These are phyloP conservation scores for Leucophenga varia DNA, from an alignment of 1,140 invertebrate species.

Conservation along the genomic window DNA sequence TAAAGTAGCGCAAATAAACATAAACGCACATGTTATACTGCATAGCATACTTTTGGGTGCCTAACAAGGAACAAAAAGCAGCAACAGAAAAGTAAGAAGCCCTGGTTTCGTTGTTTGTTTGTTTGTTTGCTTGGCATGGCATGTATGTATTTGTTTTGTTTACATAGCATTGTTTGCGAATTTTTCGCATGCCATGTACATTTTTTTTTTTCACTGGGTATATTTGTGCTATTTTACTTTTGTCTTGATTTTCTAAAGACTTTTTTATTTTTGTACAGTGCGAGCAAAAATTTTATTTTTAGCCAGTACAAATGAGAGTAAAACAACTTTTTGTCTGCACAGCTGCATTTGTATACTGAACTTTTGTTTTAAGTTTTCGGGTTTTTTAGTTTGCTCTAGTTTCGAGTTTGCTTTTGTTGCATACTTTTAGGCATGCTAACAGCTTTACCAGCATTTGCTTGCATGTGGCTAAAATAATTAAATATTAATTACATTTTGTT, in stretches of 20 bases:
- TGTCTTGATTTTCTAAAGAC: slow-evolving; percentile 9
- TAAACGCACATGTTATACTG: slow-evolving; percentile 20
- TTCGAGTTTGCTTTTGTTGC: no score
- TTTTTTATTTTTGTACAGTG: no score
- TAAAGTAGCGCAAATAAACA: slow-evolving; percentile 22
- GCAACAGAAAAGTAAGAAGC: no score
- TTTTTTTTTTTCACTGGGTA: slow-evolving; percentile 12
- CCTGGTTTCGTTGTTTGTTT: not conserved
- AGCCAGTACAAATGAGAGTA: no score
- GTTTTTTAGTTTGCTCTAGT: no score
- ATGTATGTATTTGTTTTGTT: slow-evolving; percentile 29
- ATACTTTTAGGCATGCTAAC: no score
- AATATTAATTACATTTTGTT: no score
- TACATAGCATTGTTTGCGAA: slow-evolving; percentile 33
- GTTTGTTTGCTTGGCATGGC: slow-evolving; percentile 4
- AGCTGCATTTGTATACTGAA: no score
- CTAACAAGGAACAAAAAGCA: slow-evolving; percentile 1
- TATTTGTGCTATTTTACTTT: slow-evolving; percentile 7
- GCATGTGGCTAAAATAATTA: no score
- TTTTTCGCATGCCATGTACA: slow-evolving; percentile 33
- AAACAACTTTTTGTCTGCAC: no score
- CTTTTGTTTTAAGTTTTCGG: no score
- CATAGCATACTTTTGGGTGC: slow-evolving; percentile 40
- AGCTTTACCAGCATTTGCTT: not conserved
- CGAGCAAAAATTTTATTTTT: no score